Evolutionary conservation across 2,888 invertebrate species (phyloP).

Genomic region (Melitaea athalia): DNA sequence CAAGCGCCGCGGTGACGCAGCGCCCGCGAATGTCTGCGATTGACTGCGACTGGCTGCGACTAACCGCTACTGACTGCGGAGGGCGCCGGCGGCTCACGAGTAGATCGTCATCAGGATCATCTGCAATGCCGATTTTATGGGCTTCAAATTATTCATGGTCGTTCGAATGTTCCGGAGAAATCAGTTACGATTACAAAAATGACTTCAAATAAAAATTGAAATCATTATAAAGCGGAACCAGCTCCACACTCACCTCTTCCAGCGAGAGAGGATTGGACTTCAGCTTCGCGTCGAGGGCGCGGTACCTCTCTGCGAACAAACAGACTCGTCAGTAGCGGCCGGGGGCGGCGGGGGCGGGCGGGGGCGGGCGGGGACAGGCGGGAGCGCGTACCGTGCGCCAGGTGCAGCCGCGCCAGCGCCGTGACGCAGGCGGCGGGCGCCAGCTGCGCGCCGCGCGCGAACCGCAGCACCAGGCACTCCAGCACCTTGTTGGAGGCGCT

Average conservation of each 20-base stretch:
- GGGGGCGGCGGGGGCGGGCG: neutral
- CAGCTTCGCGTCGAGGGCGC: conserved; percentile 86
- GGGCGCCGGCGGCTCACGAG: conserved; percentile 64
- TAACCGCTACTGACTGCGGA: too few species aligned
- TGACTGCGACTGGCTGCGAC: too few species aligned
- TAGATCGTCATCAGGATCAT: conserved; percentile 86
- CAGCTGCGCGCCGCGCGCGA: conserved; percentile 70
- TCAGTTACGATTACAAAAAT: too few species aligned
- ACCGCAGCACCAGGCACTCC: conserved; percentile 86
- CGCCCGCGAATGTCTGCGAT: too few species aligned
- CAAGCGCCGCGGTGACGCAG: neutral
- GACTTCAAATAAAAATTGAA: too few species aligned
- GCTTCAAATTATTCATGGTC: too few species aligned
- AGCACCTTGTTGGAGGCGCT: conserved; percentile 88
- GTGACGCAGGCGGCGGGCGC: conserved; percentile 33
- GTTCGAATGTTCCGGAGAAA: neutral
- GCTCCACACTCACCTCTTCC: conserved; percentile 83
- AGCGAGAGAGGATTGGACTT: conserved; percentile 87
- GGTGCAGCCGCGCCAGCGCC: conserved; percentile 51
- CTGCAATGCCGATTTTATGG: conserved; percentile 56
- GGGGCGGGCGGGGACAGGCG: neutral
- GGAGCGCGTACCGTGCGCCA: conserved; percentile 58
- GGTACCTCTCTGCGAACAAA: conserved; percentile 83
- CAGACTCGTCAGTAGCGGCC: neutral
- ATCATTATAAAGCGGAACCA: too few species aligned